Base-by-base conservation (phyloP, 2,113 vertebrate genomes). In the Megalops atlanticus region DNA sequence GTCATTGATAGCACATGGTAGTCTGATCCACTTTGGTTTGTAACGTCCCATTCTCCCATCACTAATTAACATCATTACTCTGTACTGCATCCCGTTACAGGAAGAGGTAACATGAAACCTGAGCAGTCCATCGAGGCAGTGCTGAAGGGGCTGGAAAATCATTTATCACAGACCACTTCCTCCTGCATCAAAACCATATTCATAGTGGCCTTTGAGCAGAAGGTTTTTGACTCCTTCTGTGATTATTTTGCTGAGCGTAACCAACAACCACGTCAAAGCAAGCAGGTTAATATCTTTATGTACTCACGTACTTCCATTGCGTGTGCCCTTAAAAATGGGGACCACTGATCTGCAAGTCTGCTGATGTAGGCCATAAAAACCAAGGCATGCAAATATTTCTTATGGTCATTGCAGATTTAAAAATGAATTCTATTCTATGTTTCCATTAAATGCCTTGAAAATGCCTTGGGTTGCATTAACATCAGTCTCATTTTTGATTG, bases 191-290 rank as follows among this genome's bases (percentile, higher is more conserved):
- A 73, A 52, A 49, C 43, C 12, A 79, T 89, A 15, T 74, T 18
- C 36, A 54, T 89, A 1, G 85, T 89, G 72, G 77, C 81, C 4
- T 88, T 88, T 80, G 84, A 90, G 11, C 81, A 88, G 47, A 81
- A 71, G 16, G 40, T 81, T 40, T 86, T 85, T 15, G 80, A 87
- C 14, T 33, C 54, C 14, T 85, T 82, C 24, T 27, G 38, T 2
- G 40, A 49, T 8, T 74, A 75, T 74, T 85, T 89, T 3, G 80
- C 71, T n/a, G 31, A 80, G 6, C 69, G 27, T 72, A 87, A 81
- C n/a, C 69, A 6, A 4, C 11, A 69, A 39, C 15, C 54, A 39
- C 39, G 16, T 1, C 69, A 52, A 14, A 74, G 18, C 4, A 64
- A 21, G 15, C 74, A 87, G 84, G 89, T 89, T 58, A 31, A 58